Evolutionary conservation across 35 echinoderm and acorn worm genomes (phyloP).

Genomic region (Lytechinus pictus): DNA sequence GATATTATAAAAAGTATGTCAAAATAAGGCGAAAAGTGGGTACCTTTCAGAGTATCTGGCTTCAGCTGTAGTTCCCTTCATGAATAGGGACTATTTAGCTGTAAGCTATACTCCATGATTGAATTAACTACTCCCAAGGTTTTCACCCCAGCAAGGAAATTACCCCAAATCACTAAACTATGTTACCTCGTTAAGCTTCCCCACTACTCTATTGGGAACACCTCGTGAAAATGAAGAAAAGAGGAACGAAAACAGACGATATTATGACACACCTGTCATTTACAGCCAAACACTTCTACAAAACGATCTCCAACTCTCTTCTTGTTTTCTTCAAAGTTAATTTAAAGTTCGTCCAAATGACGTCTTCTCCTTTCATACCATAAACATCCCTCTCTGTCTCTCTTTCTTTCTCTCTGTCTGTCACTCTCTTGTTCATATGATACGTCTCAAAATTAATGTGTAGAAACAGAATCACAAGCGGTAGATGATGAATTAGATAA

Average conservation of each 20-base stretch:
- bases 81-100: neutral
- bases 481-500: neutral
- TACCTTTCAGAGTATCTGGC: neutral
- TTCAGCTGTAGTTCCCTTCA: neutral
- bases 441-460: neutral
- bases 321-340: neutral
- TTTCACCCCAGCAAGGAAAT: slow-evolving; percentile 10
- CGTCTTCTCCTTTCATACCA: neutral
- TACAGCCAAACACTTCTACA: neutral
- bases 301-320: neutral
- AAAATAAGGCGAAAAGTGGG: too few relatives aligned
- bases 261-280: slow-evolving; percentile 3
- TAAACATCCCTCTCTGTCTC: neutral
- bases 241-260: slow-evolving; percentile 1
- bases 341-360: neutral
- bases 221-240: neutral
- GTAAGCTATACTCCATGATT: neutral
- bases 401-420: neutral
- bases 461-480: neutral
- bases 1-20: too few relatives aligned
- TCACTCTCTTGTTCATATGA: neutral
- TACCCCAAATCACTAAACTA: slow-evolving; percentile 4
- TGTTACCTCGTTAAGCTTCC: slow-evolving; percentile 10
- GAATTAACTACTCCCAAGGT: neutral
- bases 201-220: neutral